Conservation (phyloP, 1,140 invertebrate species). For the Brachionus asplanchnoidis region DNA sequence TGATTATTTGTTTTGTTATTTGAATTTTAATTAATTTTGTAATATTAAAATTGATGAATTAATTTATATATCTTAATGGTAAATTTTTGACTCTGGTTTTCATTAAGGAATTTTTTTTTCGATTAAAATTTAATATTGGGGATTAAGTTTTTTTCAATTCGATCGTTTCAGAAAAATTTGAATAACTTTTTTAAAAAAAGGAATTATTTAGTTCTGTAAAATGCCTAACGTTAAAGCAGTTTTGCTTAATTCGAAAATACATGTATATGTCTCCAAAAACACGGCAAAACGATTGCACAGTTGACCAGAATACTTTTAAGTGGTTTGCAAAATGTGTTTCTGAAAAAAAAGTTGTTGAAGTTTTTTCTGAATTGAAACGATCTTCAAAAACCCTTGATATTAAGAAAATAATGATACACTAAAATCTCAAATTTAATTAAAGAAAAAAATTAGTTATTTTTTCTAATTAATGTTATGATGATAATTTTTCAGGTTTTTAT, state of each 20-base stretch:
- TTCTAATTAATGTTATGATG: too few species aligned
- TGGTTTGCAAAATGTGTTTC: not conserved
- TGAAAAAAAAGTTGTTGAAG: not conserved
- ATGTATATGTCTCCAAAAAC: not conserved
- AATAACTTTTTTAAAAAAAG: not conserved
- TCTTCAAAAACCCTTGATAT: too few species aligned
- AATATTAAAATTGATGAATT: too few species aligned
- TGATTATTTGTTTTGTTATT: too few species aligned
- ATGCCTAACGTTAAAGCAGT: not conserved
- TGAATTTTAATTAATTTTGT: too few species aligned
- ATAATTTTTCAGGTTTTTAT: too few species aligned
- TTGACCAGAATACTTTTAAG: not conserved
- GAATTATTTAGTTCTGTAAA: not conserved
- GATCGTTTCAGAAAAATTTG: not conserved
- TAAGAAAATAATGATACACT: too few species aligned
- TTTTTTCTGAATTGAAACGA: not conserved
- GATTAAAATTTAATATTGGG: not conserved
- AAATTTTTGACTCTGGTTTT: too few species aligned
- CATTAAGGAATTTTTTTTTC: too few species aligned
- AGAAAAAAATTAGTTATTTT: too few species aligned
- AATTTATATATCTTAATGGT: too few species aligned
- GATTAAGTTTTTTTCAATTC: not conserved
- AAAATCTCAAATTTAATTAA: too few species aligned
- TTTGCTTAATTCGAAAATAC: not conserved
- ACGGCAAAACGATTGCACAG: not conserved